These are phyloP conservation scores for Bombyx mandarina DNA, from an alignment of 1,140 invertebrate species.

Conservation along the genomic window DNA sequence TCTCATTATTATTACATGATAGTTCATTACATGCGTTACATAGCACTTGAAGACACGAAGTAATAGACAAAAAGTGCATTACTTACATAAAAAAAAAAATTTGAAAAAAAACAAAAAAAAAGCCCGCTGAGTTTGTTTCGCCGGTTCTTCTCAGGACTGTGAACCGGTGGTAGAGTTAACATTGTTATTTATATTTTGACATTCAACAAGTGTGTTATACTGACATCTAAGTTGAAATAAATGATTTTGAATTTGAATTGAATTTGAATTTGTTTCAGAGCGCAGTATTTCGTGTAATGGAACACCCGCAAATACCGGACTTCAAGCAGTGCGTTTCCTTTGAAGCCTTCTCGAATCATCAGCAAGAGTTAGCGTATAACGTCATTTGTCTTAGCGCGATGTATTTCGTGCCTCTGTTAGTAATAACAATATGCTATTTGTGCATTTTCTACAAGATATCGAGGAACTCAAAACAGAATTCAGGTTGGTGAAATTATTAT, in stretches of 20 bases:
- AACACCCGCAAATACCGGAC: slow-evolving; percentile 75
- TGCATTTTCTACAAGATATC: slow-evolving; percentile 54
- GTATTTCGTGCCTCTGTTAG: slow-evolving; percentile 46
- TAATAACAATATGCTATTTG: slow-evolving; percentile 47
- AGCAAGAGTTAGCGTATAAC: slow-evolving; percentile 80
- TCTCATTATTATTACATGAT: too few relatives aligned
- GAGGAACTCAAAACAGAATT: slow-evolving; percentile 39
- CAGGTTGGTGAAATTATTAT: slow-evolving; percentile 22
- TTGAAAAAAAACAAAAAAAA: too few relatives aligned
- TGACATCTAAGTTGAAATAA: too few relatives aligned
- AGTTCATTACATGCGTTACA: too few relatives aligned
- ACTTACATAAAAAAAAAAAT: background rate
- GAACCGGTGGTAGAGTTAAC: too few relatives aligned
- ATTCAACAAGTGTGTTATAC: too few relatives aligned
- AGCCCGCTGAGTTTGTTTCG: too few relatives aligned
- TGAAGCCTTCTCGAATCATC: slow-evolving; percentile 75
- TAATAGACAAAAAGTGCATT: background rate
- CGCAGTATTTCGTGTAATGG: slow-evolving; percentile 80
- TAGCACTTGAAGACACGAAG: too few relatives aligned
- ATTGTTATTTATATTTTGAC: too few relatives aligned
- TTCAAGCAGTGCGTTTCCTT: slow-evolving; percentile 85
- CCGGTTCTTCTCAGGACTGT: too few relatives aligned
- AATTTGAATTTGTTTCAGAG: slow-evolving; percentile 72
- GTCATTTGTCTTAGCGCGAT: slow-evolving; percentile 72
- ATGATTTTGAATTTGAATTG: background rate